A percentile compares a stretch with the other conserved stretches of the same genome.
Evolutionary conservation across 2,797 vertebrate genomes (phyloP).

Genomic region (Cynodonichthys magdalenae): DNA sequence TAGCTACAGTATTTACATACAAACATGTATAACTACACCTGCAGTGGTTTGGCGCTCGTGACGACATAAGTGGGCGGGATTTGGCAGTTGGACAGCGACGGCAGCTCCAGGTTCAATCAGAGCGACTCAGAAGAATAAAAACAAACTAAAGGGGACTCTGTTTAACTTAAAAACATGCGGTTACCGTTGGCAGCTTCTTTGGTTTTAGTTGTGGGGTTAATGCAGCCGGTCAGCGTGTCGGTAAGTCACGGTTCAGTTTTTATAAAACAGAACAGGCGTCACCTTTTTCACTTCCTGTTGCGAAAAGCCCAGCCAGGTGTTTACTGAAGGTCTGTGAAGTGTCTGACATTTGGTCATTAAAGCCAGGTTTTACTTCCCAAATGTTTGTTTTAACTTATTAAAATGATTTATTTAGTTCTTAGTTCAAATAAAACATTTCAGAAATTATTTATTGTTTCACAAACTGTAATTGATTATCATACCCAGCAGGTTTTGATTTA

Average conservation of each 20-base stretch:
- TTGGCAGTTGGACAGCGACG: background rate
- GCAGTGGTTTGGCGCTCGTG: background rate
- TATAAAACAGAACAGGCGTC: background rate
- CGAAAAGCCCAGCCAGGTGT: background rate
- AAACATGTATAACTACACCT: too few relatives aligned
- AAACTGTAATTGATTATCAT: too few relatives aligned
- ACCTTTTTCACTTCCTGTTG: constrained; percentile 39
- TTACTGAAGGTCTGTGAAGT: too few relatives aligned
- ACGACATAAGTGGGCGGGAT: constrained; percentile 27
- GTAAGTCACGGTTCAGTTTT: constrained; percentile 38
- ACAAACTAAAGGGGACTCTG: background rate
- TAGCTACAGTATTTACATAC: too few relatives aligned
- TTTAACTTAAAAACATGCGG: constrained; percentile 35
- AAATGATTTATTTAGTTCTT: background rate
- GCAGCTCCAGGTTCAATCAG: background rate
- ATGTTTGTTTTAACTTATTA: background rate
- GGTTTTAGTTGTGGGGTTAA: background rate
- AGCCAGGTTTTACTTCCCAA: too few relatives aligned
- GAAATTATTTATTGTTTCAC: too few relatives aligned
- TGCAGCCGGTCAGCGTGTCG: background rate
- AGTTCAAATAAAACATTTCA: background rate
- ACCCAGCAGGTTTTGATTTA: too few relatives aligned
- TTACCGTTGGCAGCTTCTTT: background rate
- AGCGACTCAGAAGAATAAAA: background rate
- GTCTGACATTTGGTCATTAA: too few relatives aligned